Base-by-base conservation (phyloP, 2,888 invertebrate genomes). In the Vanessa cardui region DNA sequence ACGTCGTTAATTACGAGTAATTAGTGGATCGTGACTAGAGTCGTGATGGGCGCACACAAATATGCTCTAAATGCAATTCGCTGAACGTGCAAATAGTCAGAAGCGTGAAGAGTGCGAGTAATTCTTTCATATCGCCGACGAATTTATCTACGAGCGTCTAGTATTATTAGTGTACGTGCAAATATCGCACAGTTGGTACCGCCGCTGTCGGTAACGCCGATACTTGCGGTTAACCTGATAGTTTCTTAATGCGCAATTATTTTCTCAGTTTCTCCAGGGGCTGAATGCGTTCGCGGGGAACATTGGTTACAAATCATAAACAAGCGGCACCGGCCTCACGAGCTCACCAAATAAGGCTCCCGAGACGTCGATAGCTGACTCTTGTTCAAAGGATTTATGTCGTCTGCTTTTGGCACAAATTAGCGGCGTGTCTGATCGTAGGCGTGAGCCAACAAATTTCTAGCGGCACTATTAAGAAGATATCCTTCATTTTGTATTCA, bases 1-100 rank as follows among this genome's bases (percentile, higher is more conserved):
- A 85, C 85, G 79, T 83, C 84, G 84, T 86, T 90, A 91, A 91
- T 91, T 91, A 88, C 83, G 47, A 71, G 82, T 87, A 91, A 92
- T 90, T 90, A 90, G 88, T 82, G 74, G 80, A 80, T 87, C 89
- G 88, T 87, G 87, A 88, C 84, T 83, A 74, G 76, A 73, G 72
- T 80, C 66, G 77, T 76, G 84, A 84, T 84, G 82, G 77, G 80
- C 81, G 78, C 73, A 72, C 78, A 78, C 68, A 68, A 75, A 76
- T 76, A 72, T 70, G 69, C 68, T 59, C 62, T 71, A 66, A 67
- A 66, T 58, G 62, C 61, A 64, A 39, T 62, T 66, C 64, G 52
- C 59, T 33, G 58, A 61, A 71, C 68, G 69, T 70, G 68, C 68
- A 60, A 64, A 62, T 63, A 64, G 66, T 58, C 59, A 20, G 44